Conservation (phyloP, 64 coral and sea anemone genomes). For the Anthopleura sola region DNA sequence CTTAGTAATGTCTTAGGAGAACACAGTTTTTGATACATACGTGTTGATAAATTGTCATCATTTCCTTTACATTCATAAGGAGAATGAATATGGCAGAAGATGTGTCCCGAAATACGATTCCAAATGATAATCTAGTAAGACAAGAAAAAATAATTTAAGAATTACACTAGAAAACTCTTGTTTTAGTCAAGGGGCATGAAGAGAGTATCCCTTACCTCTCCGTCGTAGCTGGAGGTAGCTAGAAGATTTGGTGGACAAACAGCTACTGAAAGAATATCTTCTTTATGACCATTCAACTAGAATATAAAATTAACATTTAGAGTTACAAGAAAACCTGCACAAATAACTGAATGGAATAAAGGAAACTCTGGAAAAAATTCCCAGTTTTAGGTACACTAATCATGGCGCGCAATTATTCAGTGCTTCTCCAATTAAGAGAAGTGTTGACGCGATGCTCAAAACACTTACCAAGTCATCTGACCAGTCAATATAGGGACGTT, state of each 20-base stretch:
- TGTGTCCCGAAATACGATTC: constrained; percentile 96
- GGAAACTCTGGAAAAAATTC: background rate
- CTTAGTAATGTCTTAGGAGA: no score
- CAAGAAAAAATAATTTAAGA: background rate
- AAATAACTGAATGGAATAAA: no score
- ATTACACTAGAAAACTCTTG: no score
- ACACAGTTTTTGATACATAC: constrained; percentile 30
- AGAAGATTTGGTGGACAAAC: constrained; percentile 93
- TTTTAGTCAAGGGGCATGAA: no score
- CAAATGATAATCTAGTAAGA: constrained; percentile 89
- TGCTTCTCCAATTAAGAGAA: background rate
- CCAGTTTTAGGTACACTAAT: background rate
- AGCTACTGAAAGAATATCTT: constrained; percentile 89
- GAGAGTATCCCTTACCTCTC: constrained; percentile 55
- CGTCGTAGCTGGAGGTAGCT: constrained; percentile 97
- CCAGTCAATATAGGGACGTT: constrained; percentile 90
- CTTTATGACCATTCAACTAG: constrained; percentile 91
- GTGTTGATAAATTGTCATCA: constrained; percentile 45
- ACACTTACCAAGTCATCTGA: constrained; percentile 93
- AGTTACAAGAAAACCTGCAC: no score
- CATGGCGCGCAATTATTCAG: background rate
- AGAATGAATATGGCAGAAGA: constrained; percentile 91
- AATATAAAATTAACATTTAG: constrained; percentile 12
- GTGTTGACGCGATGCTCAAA: background rate
- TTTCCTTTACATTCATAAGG: constrained; percentile 44